Percentiles rank a stretch among this genome's conserved stretches.
Evolutionary conservation across 2,113 vertebrate genomes (phyloP).

Genomic region (Pica pica): DNA sequence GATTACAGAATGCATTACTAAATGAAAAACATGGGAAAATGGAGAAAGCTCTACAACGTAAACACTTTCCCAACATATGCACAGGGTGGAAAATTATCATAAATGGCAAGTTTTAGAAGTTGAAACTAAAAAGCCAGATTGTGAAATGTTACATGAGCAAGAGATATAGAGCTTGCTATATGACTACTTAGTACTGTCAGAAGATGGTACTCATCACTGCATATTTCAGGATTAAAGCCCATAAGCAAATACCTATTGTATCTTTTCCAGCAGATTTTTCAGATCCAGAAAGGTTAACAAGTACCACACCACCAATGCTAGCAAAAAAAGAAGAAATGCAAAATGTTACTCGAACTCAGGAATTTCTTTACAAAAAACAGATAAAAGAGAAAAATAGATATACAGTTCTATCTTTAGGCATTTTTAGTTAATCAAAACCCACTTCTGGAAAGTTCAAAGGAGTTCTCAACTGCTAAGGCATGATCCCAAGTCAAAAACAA

Average conservation of each 20-base stretch:
- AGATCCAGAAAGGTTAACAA: constrained; percentile 91
- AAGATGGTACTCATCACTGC: background rate
- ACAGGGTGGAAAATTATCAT: background rate
- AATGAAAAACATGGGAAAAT: background rate
- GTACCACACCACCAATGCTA: constrained; percentile 90
- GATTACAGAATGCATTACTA: background rate
- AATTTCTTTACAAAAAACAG: background rate
- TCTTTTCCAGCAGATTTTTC: constrained; percentile 84
- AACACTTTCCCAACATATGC: background rate
- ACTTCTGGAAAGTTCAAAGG: background rate
- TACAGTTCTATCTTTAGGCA: background rate
- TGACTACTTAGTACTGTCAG: background rate
- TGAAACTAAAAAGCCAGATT: background rate
- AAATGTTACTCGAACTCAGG: background rate
- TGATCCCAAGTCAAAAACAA: background rate
- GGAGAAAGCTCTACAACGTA: background rate
- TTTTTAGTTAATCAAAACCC: background rate
- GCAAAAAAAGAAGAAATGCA: constrained; percentile 33
- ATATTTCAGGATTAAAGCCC: background rate
- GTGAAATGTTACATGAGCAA: background rate
- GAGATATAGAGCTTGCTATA: background rate
- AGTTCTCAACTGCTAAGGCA: background rate
- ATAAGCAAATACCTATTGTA: constrained; percentile 76
- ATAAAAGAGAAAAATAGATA: background rate
- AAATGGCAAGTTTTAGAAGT: background rate